Conservation (phyloP, 2,888 invertebrate genomes). For the Antitype chi region DNA sequence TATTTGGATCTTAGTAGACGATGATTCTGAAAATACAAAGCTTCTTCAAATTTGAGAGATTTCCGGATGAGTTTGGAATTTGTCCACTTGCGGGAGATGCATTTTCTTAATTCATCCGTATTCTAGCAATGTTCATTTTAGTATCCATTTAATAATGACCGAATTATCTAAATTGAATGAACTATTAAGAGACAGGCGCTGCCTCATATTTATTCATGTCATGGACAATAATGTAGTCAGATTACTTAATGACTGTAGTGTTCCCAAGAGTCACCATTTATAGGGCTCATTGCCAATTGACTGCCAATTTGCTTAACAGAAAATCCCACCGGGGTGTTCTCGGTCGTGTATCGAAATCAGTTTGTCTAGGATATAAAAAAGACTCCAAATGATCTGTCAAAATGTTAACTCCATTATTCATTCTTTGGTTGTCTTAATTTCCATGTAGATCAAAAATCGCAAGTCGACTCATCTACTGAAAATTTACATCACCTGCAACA, state of each 20-base stretch:
- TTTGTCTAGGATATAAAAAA: not conserved
- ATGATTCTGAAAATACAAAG: not conserved
- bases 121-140: not conserved
- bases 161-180: not conserved
- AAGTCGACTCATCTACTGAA: not conserved
- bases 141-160: not conserved
- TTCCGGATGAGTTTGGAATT: not conserved
- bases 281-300: constrained; percentile 36
- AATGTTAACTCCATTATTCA: not conserved
- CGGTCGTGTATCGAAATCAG: not conserved
- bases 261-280: constrained; percentile 27
- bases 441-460: not conserved
- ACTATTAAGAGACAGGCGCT: constrained; percentile 4
- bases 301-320: constrained; percentile 25
- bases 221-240: constrained; percentile 12
- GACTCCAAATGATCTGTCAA: not conserved
- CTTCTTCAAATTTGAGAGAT: not conserved
- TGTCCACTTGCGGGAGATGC: not conserved
- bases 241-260: constrained; percentile 15
- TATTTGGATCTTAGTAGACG: not conserved
- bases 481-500: not conserved
- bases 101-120: not conserved
- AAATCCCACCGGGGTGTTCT: constrained; percentile 6
- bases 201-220: constrained; percentile 7
- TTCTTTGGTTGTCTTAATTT: not conserved